phyloP scores from a whole-genome alignment of 2,888 invertebrate genomes.

The Cheilosia grossa region DNA sequence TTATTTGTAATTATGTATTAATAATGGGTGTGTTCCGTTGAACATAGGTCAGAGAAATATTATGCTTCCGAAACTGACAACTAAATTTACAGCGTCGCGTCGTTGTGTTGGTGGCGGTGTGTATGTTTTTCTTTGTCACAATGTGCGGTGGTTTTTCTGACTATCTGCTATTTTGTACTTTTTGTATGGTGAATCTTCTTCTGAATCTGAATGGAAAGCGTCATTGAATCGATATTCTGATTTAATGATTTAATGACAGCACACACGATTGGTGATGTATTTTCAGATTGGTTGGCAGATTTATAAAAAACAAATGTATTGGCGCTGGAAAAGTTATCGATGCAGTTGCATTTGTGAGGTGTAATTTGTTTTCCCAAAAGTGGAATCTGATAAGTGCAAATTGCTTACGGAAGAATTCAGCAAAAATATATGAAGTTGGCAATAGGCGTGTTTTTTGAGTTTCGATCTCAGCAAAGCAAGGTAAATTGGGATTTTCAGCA shows the following conservation, averaged over 20 bases:
- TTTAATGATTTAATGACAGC: conserved; percentile 1
- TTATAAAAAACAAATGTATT: not conserved
- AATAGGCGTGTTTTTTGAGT: no score
- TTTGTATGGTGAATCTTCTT: conserved; percentile 3
- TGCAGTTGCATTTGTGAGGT: no score
- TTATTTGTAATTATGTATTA: not conserved
- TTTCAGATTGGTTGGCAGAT: not conserved
- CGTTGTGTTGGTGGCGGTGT: not conserved
- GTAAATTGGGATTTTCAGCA: no score
- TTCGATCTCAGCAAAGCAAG: no score
- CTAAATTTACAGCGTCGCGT: not conserved
- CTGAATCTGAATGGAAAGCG: not conserved
- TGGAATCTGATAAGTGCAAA: no score
- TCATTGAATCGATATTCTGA: conserved; percentile 1
- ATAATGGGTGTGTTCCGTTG: not conserved
- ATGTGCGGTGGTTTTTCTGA: conserved; percentile 23
- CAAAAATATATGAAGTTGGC: no score
- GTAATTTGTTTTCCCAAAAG: no score
- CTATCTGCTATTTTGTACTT: conserved; percentile 15
- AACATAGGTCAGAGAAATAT: not conserved
- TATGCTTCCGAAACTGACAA: not conserved
- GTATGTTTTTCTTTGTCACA: not conserved
- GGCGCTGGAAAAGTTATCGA: not conserved
- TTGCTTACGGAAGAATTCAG: no score
- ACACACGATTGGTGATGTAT: not conserved